Base-by-base conservation (phyloP, 1,140 invertebrate genomes). In the Bathynomus jamesi region DNA sequence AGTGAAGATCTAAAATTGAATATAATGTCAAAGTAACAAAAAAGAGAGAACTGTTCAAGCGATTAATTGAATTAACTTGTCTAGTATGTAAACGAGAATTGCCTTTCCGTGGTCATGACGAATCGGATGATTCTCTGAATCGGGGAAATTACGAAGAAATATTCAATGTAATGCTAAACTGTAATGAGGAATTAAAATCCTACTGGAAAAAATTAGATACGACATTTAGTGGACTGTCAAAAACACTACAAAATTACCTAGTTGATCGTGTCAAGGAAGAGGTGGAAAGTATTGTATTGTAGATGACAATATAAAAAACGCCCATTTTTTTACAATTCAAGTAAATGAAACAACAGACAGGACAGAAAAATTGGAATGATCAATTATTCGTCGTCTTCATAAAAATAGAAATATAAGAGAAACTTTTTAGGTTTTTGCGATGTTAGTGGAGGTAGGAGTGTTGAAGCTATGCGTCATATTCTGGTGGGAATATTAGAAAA, bases 161-260 rank as follows among this genome's bases (percentile, higher is more conserved):
- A 27, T 64, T 72, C 10, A 30, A 40, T 27, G 46, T 28, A 10
- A 53, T 61, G 11, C 21, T 28, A 7, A 27, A 63, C 21, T n/a
- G 62, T 70, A 31, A 74, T 67, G 21, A 29, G 11, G 31, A 65
- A 13, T 65, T 76, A 17, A 24, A 27, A 40, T 17, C 65, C 25
- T 67, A 76, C 65, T 72, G 46, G 53, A 61, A 65, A 65, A 66
- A 66, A 66, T 61, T 62, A 24, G 69, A 13, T 8, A 31, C 5
- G 13, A 31, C 5, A 25, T 74, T 63, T 40, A 65, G n/a, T 28
- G 61, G 61, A 8, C 27, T 28, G 4, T 67, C 69, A 62, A 72
- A 46, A 61, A 32, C 21, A 46, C 78, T 75, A 28, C 76, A 75
- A 61, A 78, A 75, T 28, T 72, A 74, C 21, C 24, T 78, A 21